Evolutionary conservation across 2,888 invertebrate species (phyloP).

Genomic region (Tetragonisca angustula): DNA sequence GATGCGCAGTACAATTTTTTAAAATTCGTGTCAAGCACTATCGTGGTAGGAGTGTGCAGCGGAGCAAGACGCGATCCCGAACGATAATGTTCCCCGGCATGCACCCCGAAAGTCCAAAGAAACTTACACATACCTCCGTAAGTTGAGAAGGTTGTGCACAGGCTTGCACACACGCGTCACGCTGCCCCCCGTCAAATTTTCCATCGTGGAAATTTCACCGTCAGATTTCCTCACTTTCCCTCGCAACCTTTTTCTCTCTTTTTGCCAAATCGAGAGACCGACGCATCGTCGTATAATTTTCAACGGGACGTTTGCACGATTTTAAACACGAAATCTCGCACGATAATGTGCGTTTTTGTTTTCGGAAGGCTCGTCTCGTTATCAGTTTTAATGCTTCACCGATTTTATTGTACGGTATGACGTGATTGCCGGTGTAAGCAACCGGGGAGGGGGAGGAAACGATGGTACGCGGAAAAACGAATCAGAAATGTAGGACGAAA

Average conservation of each 20-base stretch:
- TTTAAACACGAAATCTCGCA: too few species aligned
- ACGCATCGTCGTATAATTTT: too few species aligned
- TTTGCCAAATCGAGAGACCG: too few species aligned
- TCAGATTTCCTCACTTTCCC: neutral
- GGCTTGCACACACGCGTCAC: constrained; percentile 14
- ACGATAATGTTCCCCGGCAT: constrained; percentile 51
- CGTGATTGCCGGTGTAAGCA: neutral
- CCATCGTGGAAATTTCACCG: constrained; percentile 2
- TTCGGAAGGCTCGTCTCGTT: neutral
- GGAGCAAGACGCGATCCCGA: constrained; percentile 50
- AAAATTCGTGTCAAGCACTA: constrained; percentile 60
- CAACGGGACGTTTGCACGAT: too few species aligned
- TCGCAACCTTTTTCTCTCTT: neutral
- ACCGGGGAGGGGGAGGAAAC: neutral
- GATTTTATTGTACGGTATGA: neutral
- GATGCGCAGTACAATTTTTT: constrained; percentile 55
- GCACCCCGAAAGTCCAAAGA: constrained; percentile 22
- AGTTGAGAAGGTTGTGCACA: neutral
- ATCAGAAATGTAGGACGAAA: neutral
- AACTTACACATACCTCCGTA: constrained; percentile 21
- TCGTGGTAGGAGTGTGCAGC: constrained; percentile 41
- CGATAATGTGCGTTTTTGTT: neutral
- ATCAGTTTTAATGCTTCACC: neutral
- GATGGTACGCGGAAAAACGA: neutral
- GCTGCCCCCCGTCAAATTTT: constrained; percentile 10